A percentile compares a stretch with the other conserved stretches of the same genome.
Evolutionary conservation across 2,797 vertebrate genomes (phyloP).

Genomic region (Pogonophryne albipinna): DNA sequence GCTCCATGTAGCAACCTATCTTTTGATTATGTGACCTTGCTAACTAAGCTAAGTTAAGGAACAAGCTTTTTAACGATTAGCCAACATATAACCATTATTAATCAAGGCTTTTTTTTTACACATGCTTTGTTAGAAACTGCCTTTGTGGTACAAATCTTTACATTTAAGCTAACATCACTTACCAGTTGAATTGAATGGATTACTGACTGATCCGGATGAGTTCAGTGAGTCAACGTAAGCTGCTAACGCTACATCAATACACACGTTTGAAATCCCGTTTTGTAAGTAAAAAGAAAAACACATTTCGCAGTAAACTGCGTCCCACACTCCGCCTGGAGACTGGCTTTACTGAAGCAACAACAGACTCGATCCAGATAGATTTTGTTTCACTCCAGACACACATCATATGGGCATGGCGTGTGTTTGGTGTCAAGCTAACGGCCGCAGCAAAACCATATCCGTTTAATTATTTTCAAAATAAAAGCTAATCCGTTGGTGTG

Average conservation of each 20-base stretch:
- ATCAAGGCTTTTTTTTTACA: accelerated
- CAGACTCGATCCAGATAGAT: conserved; percentile 4
- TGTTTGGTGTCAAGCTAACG: neutral
- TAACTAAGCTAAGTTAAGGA: conserved; percentile 10
- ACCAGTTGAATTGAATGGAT: conserved; percentile 52
- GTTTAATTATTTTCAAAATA: neutral
- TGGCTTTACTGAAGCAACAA: neutral
- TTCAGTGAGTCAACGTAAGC: neutral
- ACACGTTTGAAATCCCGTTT: neutral
- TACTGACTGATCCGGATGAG: conserved; percentile 31
- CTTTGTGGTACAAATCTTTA: neutral
- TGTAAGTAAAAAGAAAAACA: neutral
- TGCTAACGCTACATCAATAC: conserved; percentile 42
- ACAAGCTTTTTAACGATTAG: conserved; percentile 17
- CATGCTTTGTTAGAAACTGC: neutral
- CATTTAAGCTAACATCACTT: conserved; percentile 54
- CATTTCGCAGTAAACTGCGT: neutral
- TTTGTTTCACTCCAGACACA: conserved; percentile 2
- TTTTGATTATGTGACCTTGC: conserved; percentile 37
- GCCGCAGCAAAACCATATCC: neutral
- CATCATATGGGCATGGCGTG: conserved; percentile 50
- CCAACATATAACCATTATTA: neutral
- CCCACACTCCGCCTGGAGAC: neutral
- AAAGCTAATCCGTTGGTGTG: accelerated
- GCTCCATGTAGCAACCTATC: conserved; percentile 40